Conservation (phyloP, 2,113 vertebrate species). For the Lagenorhynchus albirostris region DNA sequence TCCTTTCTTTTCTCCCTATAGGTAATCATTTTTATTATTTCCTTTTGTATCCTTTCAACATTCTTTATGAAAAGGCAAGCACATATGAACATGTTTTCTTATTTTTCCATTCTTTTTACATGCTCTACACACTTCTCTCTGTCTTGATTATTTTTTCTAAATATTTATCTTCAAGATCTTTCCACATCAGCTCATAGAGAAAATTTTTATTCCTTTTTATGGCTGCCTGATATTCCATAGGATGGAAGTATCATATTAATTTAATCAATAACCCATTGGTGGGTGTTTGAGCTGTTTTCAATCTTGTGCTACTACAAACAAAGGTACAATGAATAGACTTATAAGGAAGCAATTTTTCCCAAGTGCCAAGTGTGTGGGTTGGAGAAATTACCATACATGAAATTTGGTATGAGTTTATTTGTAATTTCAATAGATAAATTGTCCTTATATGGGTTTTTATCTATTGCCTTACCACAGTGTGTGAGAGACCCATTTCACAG, state of each 20-base stretch:
- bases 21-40: background rate
- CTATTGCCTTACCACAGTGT: background rate
- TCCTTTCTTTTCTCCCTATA: background rate
- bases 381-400: background rate
- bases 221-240: background rate
- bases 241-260: background rate
- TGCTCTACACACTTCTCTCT: background rate
- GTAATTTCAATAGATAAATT: slow-evolving; percentile 16
- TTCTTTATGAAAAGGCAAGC: background rate
- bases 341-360: background rate
- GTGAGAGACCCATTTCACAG: background rate
- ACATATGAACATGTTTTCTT: background rate
- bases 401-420: background rate
- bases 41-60: background rate
- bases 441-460: background rate
- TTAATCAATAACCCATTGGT: background rate
- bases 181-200: background rate
- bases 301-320: background rate
- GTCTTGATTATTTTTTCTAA: background rate
- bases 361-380: background rate
- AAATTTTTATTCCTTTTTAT: background rate
- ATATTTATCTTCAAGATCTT: background rate
- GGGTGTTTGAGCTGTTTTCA: background rate
- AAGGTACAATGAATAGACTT: background rate
- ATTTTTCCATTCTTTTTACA: background rate